Evolutionary conservation across 2,888 invertebrate genomes (phyloP), one percentile per base, ranked within the genome.

Genomic region (Sipha maydis): DNA sequence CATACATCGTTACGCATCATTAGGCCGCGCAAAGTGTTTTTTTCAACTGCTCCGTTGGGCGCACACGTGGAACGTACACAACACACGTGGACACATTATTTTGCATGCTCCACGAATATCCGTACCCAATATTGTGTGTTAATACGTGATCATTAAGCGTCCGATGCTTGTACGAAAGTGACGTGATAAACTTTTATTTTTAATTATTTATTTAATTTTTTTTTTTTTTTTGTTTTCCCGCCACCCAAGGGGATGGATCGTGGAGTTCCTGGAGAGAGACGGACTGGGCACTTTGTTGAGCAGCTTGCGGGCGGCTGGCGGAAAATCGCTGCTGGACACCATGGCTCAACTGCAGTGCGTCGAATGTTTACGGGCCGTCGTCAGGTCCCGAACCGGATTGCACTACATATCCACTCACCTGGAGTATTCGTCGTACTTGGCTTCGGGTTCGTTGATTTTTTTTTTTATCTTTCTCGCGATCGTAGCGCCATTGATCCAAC

Each of bases 271-370:
- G 85, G 91, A 91, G 67, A 90, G 91, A 88, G 92, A 92, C 89
- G 93, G 93, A 0, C 91, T 93, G 71, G 92, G 92, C 61, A 91
- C 92, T 61, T 90, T 93, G 89, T 91, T 93, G 90, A 92, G 92
- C 90, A 91, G 92, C 31, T 90, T 93, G 89, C 91, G 91, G 75
- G 91, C 91, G 85, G 91, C 92, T 90, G 91, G 90, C 21, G 89
- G 90, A 9, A 85, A 89, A 48, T 89, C 90, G 11, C 91, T 92
- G 90, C 91, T 92, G 4, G 92, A 92, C 89, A 92, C 92, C 28
- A 91, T 92, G 25, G 91, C 92, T 5, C 92, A 92, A 90, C 90
- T 93, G 79, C 92, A 93, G 90, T 92, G 92, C 90, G 91, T 92
- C 7, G 91, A 91, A 1, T 93, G 93, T 90, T 90, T 93, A 54